A percentile compares a stretch with the other conserved stretches of the same genome.
Evolutionary conservation across 2,888 invertebrate genomes (phyloP).

Genomic region (Ariolimax columbianus): DNA sequence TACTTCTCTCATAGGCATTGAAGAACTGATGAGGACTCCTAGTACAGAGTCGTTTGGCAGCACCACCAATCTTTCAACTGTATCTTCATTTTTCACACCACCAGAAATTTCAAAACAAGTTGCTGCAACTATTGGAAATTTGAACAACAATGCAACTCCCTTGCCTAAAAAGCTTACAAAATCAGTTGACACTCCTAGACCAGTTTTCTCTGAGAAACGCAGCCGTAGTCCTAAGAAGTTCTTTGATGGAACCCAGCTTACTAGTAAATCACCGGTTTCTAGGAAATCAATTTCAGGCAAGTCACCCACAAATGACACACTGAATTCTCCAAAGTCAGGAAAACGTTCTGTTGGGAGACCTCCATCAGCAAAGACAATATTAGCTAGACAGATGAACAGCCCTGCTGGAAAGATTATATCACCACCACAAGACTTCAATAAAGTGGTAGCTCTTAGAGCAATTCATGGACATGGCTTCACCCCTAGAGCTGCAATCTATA

Average conservation of each 20-base stretch:
- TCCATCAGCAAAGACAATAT: constrained; percentile 52
- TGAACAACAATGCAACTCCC: not conserved
- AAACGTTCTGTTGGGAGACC: constrained; percentile 46
- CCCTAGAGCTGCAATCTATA: constrained; percentile 63
- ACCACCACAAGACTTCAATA: constrained; percentile 65
- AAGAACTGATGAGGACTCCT: constrained; percentile 61
- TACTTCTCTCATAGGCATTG: constrained; percentile 59
- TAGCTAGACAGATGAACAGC: constrained; percentile 39
- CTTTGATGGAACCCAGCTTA: constrained; percentile 33
- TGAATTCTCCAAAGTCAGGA: not conserved
- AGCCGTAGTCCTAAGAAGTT: constrained; percentile 39
- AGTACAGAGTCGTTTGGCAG: constrained; percentile 50
- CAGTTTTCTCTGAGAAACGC: constrained; percentile 26
- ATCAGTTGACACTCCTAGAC: constrained; percentile 34
- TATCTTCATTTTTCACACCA: constrained; percentile 49
- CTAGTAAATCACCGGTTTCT: not conserved
- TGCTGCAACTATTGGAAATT: not conserved
- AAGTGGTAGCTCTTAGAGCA: constrained; percentile 70
- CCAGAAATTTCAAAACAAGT: constrained; percentile 27
- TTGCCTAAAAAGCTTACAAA: not conserved
- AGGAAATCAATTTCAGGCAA: not conserved
- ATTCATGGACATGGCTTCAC: constrained; percentile 73
- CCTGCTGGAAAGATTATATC: constrained; percentile 54
- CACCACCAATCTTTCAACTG: constrained; percentile 45
- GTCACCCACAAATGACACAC: not conserved